Conservation (phyloP, 2,888 invertebrate species). For the Mesorhabditis belari region DNA sequence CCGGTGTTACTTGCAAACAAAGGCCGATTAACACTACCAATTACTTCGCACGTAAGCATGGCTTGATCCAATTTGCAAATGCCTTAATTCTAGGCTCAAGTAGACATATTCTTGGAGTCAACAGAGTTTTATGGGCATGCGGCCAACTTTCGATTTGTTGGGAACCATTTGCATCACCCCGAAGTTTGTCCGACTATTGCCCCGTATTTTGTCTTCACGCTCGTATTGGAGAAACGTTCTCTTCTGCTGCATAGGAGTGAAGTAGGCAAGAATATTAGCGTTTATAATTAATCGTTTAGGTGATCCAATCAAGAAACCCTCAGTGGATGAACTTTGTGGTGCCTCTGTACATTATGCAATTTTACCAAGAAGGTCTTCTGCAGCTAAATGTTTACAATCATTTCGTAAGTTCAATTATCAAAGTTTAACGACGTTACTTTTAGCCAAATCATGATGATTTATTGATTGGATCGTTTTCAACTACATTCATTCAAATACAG, state of each 20-base stretch:
- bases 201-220: background rate
- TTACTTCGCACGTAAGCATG: background rate
- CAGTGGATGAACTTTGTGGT: constrained; percentile 36
- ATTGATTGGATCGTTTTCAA: constrained; percentile 17
- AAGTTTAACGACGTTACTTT: background rate
- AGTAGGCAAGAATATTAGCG: constrained; percentile 7
- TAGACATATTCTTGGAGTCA: background rate
- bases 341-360: constrained; percentile 35
- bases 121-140: background rate
- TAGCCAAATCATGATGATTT: background rate
- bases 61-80: background rate
- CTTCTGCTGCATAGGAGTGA: constrained; percentile 29
- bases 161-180: background rate
- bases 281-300: constrained; percentile 1
- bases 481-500: constrained; percentile 38
- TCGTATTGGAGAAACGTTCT: background rate
- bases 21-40: background rate
- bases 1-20: background rate
- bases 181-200: background rate
- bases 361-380: constrained; percentile 24
- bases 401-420: background rate
- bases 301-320: constrained; percentile 14
- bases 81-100: background rate
- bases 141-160: background rate
- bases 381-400: constrained; percentile 36